These are phyloP conservation scores for Nycticryphes semicollaris DNA, from an alignment of 2,113 vertebrate species.

Conservation along the genomic window DNA sequence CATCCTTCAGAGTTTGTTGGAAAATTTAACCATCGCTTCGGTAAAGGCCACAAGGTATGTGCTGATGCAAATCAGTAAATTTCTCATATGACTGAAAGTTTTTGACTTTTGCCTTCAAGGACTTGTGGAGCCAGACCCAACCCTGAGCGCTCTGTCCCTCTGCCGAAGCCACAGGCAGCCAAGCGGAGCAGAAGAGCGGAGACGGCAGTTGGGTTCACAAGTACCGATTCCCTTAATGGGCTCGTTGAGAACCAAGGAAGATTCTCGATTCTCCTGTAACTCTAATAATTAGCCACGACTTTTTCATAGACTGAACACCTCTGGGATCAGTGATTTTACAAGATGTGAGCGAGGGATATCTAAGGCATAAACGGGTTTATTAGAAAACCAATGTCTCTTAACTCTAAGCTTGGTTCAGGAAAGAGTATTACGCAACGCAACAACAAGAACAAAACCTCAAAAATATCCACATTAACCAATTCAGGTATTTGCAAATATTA, in stretches of 20 bases:
- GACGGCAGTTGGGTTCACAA: not conserved
- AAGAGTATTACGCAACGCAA: not conserved
- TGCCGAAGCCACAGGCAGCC: not conserved
- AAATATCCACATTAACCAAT: not conserved
- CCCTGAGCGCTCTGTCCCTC: not conserved
- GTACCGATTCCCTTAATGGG: not conserved
- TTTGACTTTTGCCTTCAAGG: not conserved
- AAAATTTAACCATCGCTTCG: not conserved
- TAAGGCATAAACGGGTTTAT: not conserved
- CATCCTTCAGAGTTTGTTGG: not conserved
- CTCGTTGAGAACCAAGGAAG: not conserved
- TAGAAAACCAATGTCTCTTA: not conserved
- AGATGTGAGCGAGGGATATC: not conserved
- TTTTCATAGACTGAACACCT: not conserved
- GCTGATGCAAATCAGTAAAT: not conserved
- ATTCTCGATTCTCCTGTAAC: not conserved
- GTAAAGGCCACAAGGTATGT: not conserved
- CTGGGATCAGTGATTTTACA: not conserved
- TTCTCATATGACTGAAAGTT: not conserved
- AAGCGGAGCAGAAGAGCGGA: not conserved
- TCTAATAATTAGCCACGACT: not conserved
- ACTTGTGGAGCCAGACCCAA: not conserved
- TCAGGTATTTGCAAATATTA: not conserved
- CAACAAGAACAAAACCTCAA: not conserved
- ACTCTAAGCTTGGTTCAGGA: not conserved